Evolutionary conservation across 2,113 vertebrate genomes (phyloP), one percentile per base, ranked within the genome.

Genomic region (Orthonyx spaldingii): DNA sequence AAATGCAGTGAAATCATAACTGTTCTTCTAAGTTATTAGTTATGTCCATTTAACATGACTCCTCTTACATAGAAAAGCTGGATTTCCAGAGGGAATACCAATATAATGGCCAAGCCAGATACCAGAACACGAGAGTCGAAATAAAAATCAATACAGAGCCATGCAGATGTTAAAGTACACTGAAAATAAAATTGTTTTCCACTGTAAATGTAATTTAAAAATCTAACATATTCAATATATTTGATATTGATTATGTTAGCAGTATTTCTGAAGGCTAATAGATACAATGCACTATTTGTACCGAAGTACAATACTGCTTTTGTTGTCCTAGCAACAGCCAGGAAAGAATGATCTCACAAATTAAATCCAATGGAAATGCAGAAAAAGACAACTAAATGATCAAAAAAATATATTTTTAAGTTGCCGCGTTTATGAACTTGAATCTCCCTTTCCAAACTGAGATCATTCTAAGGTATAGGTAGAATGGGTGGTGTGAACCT

Each of bases 301-400:
- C 15, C 13, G 49, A 78, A 75, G 74, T 95, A 93, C 68, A 94
- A 83, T 59, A 87, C 42, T 71, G 86, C 50, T 55, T 92, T 82
- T 97, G 98, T 98, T 98, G 97, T 98, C 98, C 77, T 97, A 96
- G 98, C 97, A 98, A 98, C 98, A 97, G 95, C 89, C 96, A 94
- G 94, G 70, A 92, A 84, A 56, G 85, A 93, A 83, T 78, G 87
- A 91, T 96, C 79, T 84, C 95, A 23, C 84, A 94, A 94, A 97
- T 93, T 61, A 96, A 94, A 97, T 61, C 53, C 84, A 97, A 96
- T 94, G 79, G 88, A 97, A 97, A 97, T 88, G 86, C 65, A 89
- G 84, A 96, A 96, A 97, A 84, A 89, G 71, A 92, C 64, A 97
- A 89, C 18, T 93, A 87, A 95, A 94, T 93, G 16, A 89, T 93